phyloP scores from a whole-genome alignment of 2,113 vertebrate genomes.

The zebrafish (Danio rerio) region DNA sequence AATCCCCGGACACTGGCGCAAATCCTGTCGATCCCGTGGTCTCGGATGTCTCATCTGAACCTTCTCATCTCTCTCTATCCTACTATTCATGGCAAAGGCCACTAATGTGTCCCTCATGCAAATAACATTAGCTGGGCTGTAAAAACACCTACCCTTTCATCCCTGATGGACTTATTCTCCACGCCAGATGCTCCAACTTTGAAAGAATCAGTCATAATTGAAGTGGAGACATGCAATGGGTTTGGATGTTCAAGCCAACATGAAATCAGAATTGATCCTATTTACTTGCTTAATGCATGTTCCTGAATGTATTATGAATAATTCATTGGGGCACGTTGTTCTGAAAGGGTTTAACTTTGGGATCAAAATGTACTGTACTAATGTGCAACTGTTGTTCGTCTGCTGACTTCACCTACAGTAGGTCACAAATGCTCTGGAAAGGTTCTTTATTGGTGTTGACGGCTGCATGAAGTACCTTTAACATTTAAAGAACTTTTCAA shows the following conservation, averaged over 20 bases:
- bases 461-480: too few species aligned
- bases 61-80: slow-evolving; percentile 30
- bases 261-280: slow-evolving; percentile 15
- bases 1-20: slow-evolving; percentile 75
- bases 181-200: slow-evolving; percentile 38
- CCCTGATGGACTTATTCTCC: slow-evolving; percentile 25
- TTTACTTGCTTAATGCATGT: slow-evolving; percentile 23
- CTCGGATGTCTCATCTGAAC: slow-evolving; percentile 18
- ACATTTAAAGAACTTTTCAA: too few species aligned
- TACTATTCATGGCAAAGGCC: slow-evolving; percentile 24
- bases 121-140: slow-evolving; percentile 37
- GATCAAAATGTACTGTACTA: slow-evolving; percentile 1
- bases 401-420: too few species aligned
- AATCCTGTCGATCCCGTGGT: slow-evolving; percentile 71
- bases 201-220: slow-evolving; percentile 66
- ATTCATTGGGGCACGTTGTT: not conserved
- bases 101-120: slow-evolving; percentile 49
- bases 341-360: not conserved
- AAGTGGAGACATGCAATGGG: not conserved
- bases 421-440: too few species aligned
- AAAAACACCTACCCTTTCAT: slow-evolving; percentile 39
- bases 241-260: slow-evolving; percentile 24
- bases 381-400: not conserved
- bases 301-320: not conserved
- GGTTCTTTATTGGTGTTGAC: too few species aligned